Evolutionary conservation across 2,113 vertebrate species (phyloP).

Genomic region (Camelus bactrianus): DNA sequence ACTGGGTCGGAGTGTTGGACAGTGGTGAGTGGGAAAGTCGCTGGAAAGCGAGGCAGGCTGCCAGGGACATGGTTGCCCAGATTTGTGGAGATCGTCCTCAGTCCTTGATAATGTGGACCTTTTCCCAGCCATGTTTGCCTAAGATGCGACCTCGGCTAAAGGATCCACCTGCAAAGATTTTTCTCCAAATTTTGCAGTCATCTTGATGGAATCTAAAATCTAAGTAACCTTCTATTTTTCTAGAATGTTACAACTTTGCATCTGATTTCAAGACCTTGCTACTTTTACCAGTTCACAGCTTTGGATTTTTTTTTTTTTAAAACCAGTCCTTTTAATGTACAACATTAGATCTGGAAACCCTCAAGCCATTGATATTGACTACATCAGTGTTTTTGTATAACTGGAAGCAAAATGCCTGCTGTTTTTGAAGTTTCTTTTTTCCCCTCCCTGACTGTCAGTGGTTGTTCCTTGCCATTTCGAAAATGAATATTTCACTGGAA

Average conservation of each 20-base stretch:
- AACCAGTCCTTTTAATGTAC: neutral
- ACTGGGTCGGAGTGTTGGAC: neutral
- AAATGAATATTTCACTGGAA: constrained; percentile 29
- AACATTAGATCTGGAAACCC: neutral
- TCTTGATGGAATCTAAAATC: neutral
- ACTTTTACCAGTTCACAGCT: neutral
- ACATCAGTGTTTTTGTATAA: neutral
- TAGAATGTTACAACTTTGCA: neutral
- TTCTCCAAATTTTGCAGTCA: neutral
- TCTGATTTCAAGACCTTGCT: neutral
- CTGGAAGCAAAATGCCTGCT: neutral
- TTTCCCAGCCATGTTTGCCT: neutral
- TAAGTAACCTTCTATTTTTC: neutral
- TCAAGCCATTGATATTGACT: neutral
- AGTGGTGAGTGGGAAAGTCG: neutral
- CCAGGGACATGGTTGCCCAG: neutral
- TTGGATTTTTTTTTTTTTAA: neutral
- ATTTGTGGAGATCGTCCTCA: neutral
- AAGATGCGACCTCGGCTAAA: neutral
- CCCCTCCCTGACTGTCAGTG: neutral
- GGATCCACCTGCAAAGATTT: neutral
- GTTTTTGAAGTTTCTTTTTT: neutral
- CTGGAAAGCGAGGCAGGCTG: neutral
- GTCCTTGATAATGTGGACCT: neutral
- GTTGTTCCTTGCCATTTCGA: neutral